Conservation (phyloP, 2,888 invertebrate genomes). For the Cinara cedri region DNA sequence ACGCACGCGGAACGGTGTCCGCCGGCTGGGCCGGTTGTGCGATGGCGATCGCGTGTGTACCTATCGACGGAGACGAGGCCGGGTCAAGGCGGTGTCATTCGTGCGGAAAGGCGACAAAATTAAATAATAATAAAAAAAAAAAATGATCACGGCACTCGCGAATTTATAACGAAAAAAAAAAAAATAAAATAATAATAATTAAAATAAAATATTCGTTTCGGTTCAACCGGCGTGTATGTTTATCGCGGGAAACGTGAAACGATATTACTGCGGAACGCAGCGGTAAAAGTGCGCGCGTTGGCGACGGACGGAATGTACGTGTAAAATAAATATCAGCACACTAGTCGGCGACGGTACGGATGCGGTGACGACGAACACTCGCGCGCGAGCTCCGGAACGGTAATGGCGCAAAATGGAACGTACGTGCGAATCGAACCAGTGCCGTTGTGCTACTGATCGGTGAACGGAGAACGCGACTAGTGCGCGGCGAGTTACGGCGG, state of each 20-base stretch:
- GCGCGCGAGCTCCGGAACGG: neutral
- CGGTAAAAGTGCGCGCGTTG: neutral
- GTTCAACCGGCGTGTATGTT: neutral
- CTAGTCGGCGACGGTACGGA: neutral
- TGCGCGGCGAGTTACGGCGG: neutral
- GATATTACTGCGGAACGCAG: neutral
- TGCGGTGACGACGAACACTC: neutral
- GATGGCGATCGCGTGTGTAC: neutral
- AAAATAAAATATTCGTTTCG: neutral
- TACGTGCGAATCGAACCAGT: neutral
- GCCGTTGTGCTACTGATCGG: conserved; percentile 17
- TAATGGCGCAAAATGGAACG: neutral
- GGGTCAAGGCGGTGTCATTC: neutral
- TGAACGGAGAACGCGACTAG: neutral
- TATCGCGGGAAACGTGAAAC: neutral
- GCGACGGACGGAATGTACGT: neutral
- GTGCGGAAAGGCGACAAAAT: neutral
- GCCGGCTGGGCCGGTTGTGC: neutral
- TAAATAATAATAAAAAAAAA: neutral
- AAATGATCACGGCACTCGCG: neutral
- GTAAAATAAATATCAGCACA: neutral
- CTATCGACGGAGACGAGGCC: neutral
- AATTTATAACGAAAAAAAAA: neutral
- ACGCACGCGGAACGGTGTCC: conserved; percentile 12
- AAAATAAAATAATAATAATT: neutral